Conservation (phyloP, 2,888 invertebrate genomes). For the Drosophila diplacantha region DNA sequence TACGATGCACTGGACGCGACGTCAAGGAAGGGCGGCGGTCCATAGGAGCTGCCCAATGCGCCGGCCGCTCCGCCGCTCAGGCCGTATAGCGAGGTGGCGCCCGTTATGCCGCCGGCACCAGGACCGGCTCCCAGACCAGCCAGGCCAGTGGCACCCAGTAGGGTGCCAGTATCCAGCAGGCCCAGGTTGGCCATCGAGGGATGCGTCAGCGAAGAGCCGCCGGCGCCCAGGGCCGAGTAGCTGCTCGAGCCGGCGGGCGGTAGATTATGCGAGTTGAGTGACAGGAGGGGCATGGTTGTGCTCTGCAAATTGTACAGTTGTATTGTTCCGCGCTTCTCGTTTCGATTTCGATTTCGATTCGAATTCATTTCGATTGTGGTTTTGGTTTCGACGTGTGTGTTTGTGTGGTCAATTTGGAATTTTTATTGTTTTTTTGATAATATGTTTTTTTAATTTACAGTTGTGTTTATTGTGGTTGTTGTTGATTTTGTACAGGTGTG, state of each 20-base stretch:
- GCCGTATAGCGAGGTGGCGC: conserved; percentile 71
- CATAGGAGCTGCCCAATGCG: conserved; percentile 74
- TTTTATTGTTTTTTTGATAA: conserved; percentile 15
- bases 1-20: conserved; percentile 78
- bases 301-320: conserved; percentile 81
- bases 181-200: conserved; percentile 75
- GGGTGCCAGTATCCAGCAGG: conserved; percentile 73
- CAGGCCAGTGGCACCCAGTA: conserved; percentile 64
- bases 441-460: conserved; percentile 21
- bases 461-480: conserved; percentile 30
- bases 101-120: conserved; percentile 64
- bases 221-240: conserved; percentile 76
- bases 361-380: conserved; percentile 32
- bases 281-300: conserved; percentile 82
- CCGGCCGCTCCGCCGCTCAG: conserved; percentile 67
- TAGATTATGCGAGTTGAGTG: conserved; percentile 79
- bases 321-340: conserved; percentile 77
- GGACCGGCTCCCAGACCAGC: conserved; percentile 51
- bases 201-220: conserved; percentile 75
- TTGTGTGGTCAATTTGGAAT: conserved; percentile 34
- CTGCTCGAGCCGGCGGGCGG: conserved; percentile 77
- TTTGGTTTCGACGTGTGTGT: conserved; percentile 26
- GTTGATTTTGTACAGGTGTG: conserved; percentile 31
- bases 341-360: conserved; percentile 36
- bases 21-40: conserved; percentile 74